Base-by-base conservation (phyloP, 2,888 invertebrate genomes). In the Sepioteuthis lessoniana region DNA sequence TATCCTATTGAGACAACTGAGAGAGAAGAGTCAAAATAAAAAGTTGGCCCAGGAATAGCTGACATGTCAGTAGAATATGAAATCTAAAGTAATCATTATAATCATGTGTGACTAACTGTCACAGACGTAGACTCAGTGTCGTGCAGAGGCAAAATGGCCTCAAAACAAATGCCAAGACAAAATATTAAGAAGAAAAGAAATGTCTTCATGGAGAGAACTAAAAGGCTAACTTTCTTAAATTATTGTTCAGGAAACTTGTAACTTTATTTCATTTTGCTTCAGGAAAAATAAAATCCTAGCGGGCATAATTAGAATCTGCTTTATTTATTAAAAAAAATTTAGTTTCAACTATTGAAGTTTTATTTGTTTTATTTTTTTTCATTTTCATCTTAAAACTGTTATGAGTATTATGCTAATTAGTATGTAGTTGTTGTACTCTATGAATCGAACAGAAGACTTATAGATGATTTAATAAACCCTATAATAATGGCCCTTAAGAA, bases 41-140 rank as follows among this genome's bases (percentile, higher is more conserved):
- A 76, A n/a, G 76, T 31, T n/a, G 19, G 16, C 76, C 76, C 76
- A 76, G 76, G n/a, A 76, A 76, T 76, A 76, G 76, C 76, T 76
- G 55, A 55, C 55, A 55, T 55, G n/a, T 76, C 76, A n/a, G 76
- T 76, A 76, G 76, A 76, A 76, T n/a, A 31, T n/a, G n/a, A n/a
- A 76, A 76, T n/a, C 10, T 76, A 76, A 76, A 76, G 76, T 76
- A 76, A 76, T 35, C 76, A 76, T 76, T 76, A 76, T 76, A 76
- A 76, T 76, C 76, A 76, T 76, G 76, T 76, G n/a, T 76, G 76
- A 76, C 76, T 76, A n/a, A 76, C 76, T 76, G 76, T 76, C 76
- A 76, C 76, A 76, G 76, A 76, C n/a, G 76, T 76, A 76, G 76
- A 76, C 76, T 76, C 16, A 76, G n/a, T 76, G 76, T 76, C 76